Evolutionary conservation across 2,888 invertebrate species (phyloP), one percentile per base, ranked within the genome.

Genomic region (Bimastos eiseni): DNA sequence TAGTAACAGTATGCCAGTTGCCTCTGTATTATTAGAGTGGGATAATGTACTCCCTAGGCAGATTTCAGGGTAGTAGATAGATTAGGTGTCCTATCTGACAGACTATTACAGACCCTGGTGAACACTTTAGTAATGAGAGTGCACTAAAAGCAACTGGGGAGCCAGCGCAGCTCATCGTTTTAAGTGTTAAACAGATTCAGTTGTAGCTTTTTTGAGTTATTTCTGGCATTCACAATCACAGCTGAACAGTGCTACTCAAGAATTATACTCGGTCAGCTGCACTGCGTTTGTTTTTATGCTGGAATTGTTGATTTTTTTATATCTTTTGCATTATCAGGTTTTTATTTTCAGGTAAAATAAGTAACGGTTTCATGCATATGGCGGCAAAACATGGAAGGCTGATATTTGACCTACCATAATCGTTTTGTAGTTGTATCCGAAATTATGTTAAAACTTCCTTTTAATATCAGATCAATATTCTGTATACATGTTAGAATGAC

Each of bases 191-290:
- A 70, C 30, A 70, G 70, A 70, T 11, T 70, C n/a, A n/a, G 2
- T n/a, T 70, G 30, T 70, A n/a, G 70, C n/a, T 70, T 70, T 70
- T 70, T 70, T 8, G 70, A 70, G 70, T 70, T n/a, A 70, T n/a
- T 8, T n/a, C 8, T 70, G 30, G 70, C 70, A 70, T 30, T 70
- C 30, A 70, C 11, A 70, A 70, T 70, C 30, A 70, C 70, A 70
- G 70, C 70, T 70, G 70, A 70, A 11, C 70, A 70, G 70, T 70
- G 70, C 70, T 70, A 70, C 70, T 70, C 70, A 70, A 70, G 70
- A n/a, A n/a, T n/a, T 17, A 70, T 70, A 70, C 70, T 70, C 70
- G 8, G 49, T 49, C 11, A 49, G 70, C 70, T n/a, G 70, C 70
- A 70, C 11, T 70, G 49, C 24, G 70, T 70, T n/a, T 30, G 3